These are phyloP conservation scores for Diceros bicornis DNA, from an alignment of 2,797 vertebrate genomes.

Conservation along the genomic window DNA sequence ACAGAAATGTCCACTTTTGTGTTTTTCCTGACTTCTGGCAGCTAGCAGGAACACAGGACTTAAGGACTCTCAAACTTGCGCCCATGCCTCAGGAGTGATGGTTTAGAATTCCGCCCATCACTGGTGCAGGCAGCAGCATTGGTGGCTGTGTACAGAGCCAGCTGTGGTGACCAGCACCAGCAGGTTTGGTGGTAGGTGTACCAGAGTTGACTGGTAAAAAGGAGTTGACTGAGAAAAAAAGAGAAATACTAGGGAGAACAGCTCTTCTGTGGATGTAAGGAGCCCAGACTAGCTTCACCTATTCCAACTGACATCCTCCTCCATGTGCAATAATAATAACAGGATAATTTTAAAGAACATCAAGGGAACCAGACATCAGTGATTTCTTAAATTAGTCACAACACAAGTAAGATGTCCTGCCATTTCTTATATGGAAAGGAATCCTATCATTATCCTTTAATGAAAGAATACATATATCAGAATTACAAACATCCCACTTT, in stretches of 20 bases:
- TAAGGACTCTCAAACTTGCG: neutral
- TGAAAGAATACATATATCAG: neutral
- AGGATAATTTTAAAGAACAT: neutral
- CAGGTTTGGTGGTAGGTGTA: neutral
- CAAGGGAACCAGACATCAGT: neutral
- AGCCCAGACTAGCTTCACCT: neutral
- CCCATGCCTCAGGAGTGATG: neutral
- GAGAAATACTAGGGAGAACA: neutral
- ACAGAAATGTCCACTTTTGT: neutral
- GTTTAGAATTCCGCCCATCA: neutral
- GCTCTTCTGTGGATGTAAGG: neutral
- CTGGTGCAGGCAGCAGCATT: neutral
- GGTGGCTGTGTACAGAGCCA: neutral
- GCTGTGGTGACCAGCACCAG: neutral
- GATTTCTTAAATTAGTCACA: conserved; percentile 41
- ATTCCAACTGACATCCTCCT: neutral
- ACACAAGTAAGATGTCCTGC: neutral
- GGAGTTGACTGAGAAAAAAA: neutral
- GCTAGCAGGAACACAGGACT: neutral
- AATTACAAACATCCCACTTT: neutral
- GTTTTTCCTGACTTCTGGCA: conserved; percentile 1
- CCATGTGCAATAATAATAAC: neutral
- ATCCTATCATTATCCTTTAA: neutral
- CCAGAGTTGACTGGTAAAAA: neutral
- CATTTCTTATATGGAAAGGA: conserved; percentile 10